phyloP scores from a whole-genome alignment of 2,888 invertebrate genomes.

The Phalera bucephala region DNA sequence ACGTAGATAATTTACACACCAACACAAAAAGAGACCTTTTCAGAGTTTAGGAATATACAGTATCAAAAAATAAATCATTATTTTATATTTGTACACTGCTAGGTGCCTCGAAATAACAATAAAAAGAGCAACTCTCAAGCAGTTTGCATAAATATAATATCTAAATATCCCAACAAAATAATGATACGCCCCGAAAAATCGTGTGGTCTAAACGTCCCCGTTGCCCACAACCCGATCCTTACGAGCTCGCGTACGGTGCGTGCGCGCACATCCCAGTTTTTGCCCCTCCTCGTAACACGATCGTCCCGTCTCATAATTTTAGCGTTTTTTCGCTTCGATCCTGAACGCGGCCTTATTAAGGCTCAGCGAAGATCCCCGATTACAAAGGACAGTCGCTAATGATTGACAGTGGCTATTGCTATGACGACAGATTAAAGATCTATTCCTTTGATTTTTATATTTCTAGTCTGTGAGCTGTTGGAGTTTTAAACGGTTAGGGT shows the following conservation, averaged over 20 bases:
- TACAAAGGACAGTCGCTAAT: slow-evolving; percentile 42
- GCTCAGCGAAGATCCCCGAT: slow-evolving; percentile 45
- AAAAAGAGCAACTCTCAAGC: too few relatives aligned
- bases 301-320: slow-evolving; percentile 76
- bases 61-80: too few relatives aligned
- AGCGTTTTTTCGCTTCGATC: slow-evolving; percentile 54
- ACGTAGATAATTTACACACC: too few relatives aligned
- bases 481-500: too few relatives aligned
- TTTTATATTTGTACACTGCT: too few relatives aligned
- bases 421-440: slow-evolving; percentile 8
- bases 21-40: too few relatives aligned
- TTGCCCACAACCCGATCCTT: slow-evolving; percentile 38
- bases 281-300: slow-evolving; percentile 68
- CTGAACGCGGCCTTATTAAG: slow-evolving; percentile 61
- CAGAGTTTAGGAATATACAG: too few relatives aligned
- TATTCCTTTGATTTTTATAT: neutral
- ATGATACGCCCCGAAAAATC: slow-evolving; percentile 20
- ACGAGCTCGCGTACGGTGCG: slow-evolving; percentile 49
- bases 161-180: too few relatives aligned
- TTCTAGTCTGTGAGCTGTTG: too few relatives aligned
- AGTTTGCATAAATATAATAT: too few relatives aligned
- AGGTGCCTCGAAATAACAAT: too few relatives aligned
- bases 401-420: slow-evolving; percentile 57
- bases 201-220: slow-evolving; percentile 27
- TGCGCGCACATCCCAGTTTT: slow-evolving; percentile 52